phyloP scores from a whole-genome alignment of 1,140 invertebrate species.

The Penaeus chinensis region DNA sequence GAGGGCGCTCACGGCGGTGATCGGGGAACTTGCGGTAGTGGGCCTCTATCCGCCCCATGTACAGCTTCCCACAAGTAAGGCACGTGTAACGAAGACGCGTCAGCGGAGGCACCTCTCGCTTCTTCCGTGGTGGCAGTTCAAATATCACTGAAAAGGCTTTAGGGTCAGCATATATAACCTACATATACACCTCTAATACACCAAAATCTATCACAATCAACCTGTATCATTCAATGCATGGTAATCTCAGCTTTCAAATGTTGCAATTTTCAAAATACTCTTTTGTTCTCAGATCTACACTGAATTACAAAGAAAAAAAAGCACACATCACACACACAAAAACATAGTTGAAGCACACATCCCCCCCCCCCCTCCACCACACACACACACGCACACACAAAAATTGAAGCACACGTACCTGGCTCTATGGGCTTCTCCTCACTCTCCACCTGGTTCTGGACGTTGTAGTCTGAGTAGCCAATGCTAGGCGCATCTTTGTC shows the following conservation, averaged over 20 bases:
- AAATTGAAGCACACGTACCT: neutral
- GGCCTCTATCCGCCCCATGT: constrained; percentile 55
- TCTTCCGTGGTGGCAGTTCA: constrained; percentile 57
- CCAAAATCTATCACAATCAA: no score
- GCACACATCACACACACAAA: no score
- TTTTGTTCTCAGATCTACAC: no score
- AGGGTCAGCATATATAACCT: no score
- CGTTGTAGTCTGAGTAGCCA: constrained; percentile 74
- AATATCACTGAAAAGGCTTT: neutral
- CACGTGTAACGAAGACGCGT: constrained; percentile 56
- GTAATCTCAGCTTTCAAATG: no score
- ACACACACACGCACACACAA: no score
- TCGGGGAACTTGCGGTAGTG: constrained; percentile 58
- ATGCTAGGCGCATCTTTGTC: constrained; percentile 76
- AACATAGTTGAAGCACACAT: no score
- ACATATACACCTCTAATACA: no score
- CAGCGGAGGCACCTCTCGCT: constrained; percentile 16
- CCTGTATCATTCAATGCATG: no score
- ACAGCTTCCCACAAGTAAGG: constrained; percentile 53
- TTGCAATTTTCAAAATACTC: no score
- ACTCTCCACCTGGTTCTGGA: constrained; percentile 69
- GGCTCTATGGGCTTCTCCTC: constrained; percentile 68
- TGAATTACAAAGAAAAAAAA: no score
- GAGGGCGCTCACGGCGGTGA: constrained; percentile 40
- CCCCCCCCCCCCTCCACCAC: no score